A percentile compares a stretch with the other conserved stretches of the same genome.
These are phyloP conservation scores for Osmerus mordax DNA, from an alignment of 2,113 vertebrate genomes.

Conservation along the genomic window DNA sequence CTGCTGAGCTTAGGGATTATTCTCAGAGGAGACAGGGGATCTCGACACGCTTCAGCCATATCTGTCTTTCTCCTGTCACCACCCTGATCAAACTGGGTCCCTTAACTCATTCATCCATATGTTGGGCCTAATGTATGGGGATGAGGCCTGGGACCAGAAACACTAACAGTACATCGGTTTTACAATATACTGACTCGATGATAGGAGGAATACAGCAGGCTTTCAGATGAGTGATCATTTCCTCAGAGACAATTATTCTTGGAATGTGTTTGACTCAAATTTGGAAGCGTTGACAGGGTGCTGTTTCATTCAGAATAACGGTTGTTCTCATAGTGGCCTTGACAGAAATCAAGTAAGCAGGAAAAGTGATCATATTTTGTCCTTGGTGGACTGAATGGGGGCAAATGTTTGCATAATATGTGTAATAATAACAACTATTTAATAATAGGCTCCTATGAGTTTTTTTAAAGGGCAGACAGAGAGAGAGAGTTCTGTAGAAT, in stretches of 20 bases:
- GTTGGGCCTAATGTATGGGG: constrained; percentile 8
- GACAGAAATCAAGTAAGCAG: too few species aligned
- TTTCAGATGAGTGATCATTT: constrained; percentile 36
- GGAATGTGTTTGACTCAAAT: too few species aligned
- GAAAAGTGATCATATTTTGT: too few species aligned
- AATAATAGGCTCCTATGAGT: too few species aligned
- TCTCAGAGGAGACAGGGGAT: not conserved
- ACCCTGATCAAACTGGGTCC: not conserved
- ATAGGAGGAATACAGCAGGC: not conserved
- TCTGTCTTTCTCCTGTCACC: not conserved
- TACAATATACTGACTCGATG: constrained; percentile 1
- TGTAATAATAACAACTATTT: too few species aligned
- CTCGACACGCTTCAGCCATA: not conserved
- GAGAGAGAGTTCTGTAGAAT: not conserved
- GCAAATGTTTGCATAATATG: too few species aligned
- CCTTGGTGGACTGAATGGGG: too few species aligned
- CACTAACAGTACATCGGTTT: constrained; percentile 33
- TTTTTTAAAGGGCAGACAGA: too few species aligned
- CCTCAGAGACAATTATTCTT: constrained; percentile 1
- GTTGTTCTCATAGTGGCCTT: too few species aligned
- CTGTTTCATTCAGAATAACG: too few species aligned
- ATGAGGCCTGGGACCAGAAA: constrained; percentile 3
- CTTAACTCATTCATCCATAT: not conserved
- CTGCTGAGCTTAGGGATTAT: not conserved
- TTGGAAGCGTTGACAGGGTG: too few species aligned